These are phyloP conservation scores for Heliopora coerulea DNA, from an alignment of 92 coral and sea anemone species.

Conservation along the genomic window DNA sequence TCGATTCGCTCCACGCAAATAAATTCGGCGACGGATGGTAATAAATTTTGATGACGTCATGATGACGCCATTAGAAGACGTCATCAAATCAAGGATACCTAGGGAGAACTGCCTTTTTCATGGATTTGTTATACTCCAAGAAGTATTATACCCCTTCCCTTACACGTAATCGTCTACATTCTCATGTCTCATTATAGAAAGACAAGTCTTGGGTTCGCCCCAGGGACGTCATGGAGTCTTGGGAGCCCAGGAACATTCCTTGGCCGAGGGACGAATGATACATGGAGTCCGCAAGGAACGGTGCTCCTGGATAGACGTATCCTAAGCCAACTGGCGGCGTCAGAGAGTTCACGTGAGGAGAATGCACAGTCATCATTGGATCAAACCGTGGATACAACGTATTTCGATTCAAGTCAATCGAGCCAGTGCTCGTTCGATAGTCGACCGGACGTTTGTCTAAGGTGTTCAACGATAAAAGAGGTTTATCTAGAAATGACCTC, in stretches of 20 bases:
- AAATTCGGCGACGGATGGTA: too few species aligned
- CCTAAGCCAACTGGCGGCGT: conserved; percentile 10
- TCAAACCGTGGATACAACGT: conserved; percentile 23
- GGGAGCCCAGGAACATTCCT: not conserved
- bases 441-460: conserved; percentile 23
- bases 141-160: too few species aligned
- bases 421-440: conserved; percentile 19
- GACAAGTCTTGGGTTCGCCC: conserved; percentile 11
- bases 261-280: conserved; percentile 7
- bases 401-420: conserved; percentile 34
- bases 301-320: conserved; percentile 15
- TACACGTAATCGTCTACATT: conserved; percentile 6
- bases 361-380: conserved; percentile 30
- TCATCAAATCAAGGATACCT: too few species aligned
- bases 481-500: conserved; percentile 33
- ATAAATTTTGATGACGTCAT: too few species aligned
- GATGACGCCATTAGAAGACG: too few species aligned
- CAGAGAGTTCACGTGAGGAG: conserved; percentile 25
- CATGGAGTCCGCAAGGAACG: conserved; percentile 11
- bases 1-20: too few species aligned
- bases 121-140: too few species aligned
- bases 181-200: conserved; percentile 20
- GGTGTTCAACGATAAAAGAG: conserved; percentile 15
- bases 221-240: conserved; percentile 24
- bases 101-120: too few species aligned